Conservation (phyloP, 2,113 vertebrate genomes). For the Trogon melanurus region DNA sequence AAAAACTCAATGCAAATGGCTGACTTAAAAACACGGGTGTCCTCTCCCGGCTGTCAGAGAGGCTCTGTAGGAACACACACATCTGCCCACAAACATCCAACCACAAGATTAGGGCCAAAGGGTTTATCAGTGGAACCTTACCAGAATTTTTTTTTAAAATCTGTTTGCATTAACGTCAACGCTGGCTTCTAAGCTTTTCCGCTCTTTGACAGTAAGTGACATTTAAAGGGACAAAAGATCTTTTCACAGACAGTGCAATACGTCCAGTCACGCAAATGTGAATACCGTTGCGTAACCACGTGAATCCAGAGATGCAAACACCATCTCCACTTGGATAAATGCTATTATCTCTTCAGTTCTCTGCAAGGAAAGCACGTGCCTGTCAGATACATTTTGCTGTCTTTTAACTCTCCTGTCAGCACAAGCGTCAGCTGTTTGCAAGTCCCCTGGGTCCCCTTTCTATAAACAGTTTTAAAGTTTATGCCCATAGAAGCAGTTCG, state of each 20-base stretch:
- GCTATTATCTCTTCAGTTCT: background rate
- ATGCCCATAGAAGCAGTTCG: background rate
- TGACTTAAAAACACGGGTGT: background rate
- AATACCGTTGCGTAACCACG: rapidly evolving
- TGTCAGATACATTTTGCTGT: background rate
- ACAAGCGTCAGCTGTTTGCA: background rate
- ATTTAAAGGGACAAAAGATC: constrained; percentile 27
- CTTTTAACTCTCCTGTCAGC: background rate
- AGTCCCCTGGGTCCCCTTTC: background rate
- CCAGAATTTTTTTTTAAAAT: background rate
- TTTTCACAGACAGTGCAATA: background rate
- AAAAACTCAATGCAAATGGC: background rate
- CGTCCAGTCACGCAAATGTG: background rate
- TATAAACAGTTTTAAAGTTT: background rate
- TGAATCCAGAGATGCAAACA: background rate
- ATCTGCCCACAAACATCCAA: background rate
- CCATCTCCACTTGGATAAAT: background rate
- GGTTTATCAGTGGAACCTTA: background rate
- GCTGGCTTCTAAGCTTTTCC: background rate
- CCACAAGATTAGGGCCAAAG: background rate
- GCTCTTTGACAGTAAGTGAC: background rate
- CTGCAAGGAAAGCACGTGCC: background rate
- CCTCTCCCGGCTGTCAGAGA: background rate
- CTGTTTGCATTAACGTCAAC: background rate
- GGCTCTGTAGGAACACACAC: background rate